These are phyloP conservation scores for Gambusia affinis DNA, from an alignment of 2,113 vertebrate species.

Conservation along the genomic window DNA sequence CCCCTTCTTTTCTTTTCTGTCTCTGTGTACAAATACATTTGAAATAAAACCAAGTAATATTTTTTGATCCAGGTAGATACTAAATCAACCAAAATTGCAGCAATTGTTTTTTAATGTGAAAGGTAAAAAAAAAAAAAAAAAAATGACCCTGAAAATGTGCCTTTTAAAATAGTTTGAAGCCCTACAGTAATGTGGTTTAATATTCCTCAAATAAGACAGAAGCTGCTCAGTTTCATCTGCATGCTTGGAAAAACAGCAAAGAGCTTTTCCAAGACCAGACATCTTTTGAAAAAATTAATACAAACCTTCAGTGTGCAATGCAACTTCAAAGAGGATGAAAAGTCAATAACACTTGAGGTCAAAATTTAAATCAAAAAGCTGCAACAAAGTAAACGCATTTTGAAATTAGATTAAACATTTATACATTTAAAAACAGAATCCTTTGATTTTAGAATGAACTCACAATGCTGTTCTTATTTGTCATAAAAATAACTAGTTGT, in stretches of 20 bases:
- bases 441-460: constrained; percentile 53
- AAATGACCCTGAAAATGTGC: background rate
- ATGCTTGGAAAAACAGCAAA: constrained; percentile 27
- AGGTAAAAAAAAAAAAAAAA: background rate
- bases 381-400: constrained; percentile 39
- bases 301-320: constrained; percentile 13
- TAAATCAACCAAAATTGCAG: constrained; percentile 17
- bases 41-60: too few relatives aligned
- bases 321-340: constrained; percentile 45
- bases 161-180: constrained; percentile 23
- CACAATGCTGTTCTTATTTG: constrained; percentile 5
- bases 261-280: constrained; percentile 21
- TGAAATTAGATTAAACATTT: constrained; percentile 56
- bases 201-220: constrained; percentile 47
- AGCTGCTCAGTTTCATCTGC: constrained; percentile 35
- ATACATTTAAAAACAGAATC: constrained; percentile 50
- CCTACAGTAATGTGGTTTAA: constrained; percentile 48
- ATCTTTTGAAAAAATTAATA: constrained; percentile 50
- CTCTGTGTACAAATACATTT: too few relatives aligned
- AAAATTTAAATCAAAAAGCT: constrained; percentile 52
- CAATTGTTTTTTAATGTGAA: constrained; percentile 12
- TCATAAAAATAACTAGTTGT: background rate
- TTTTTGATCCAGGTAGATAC: constrained; percentile 9
- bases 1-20: too few relatives aligned
- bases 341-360: constrained; percentile 57